Conservation (phyloP, 2,888 invertebrate genomes). For the Harpalus rufipes region DNA sequence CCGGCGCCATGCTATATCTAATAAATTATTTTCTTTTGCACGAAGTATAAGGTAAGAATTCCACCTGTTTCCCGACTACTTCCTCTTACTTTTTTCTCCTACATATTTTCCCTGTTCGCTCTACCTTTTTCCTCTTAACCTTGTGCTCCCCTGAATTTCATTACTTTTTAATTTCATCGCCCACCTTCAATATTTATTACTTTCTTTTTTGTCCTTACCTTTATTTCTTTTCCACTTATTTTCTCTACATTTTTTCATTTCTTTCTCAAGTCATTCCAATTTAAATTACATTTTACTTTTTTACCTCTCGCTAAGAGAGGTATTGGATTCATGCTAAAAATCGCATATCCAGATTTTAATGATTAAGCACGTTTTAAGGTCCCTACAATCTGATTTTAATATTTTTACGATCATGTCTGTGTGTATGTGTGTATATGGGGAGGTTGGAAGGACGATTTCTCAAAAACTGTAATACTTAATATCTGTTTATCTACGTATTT, state of each 20-base stretch:
- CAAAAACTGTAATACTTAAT: too few relatives aligned
- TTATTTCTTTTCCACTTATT: neutral
- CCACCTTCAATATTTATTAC: neutral
- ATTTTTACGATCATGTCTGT: too few relatives aligned
- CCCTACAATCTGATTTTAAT: too few relatives aligned
- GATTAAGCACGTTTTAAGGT: too few relatives aligned
- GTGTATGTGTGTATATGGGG: too few relatives aligned
- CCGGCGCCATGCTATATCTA: neutral
- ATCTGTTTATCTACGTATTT: too few relatives aligned
- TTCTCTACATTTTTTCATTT: neutral
- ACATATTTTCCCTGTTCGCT: neutral
- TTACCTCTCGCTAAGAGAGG: too few relatives aligned
- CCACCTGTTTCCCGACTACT: neutral
- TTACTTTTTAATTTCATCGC: neutral
- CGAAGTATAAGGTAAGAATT: neutral
- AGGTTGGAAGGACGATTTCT: too few relatives aligned
- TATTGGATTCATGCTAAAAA: too few relatives aligned
- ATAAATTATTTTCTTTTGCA: constrained; percentile 6
- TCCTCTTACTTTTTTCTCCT: neutral
- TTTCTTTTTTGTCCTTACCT: neutral
- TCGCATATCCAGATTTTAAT: too few relatives aligned
- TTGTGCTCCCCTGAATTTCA: neutral
- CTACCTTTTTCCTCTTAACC: neutral
- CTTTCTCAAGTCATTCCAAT: neutral
- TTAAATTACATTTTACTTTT: neutral